Evolutionary conservation across 2,113 vertebrate species (phyloP).

Genomic region (Sitta europaea): DNA sequence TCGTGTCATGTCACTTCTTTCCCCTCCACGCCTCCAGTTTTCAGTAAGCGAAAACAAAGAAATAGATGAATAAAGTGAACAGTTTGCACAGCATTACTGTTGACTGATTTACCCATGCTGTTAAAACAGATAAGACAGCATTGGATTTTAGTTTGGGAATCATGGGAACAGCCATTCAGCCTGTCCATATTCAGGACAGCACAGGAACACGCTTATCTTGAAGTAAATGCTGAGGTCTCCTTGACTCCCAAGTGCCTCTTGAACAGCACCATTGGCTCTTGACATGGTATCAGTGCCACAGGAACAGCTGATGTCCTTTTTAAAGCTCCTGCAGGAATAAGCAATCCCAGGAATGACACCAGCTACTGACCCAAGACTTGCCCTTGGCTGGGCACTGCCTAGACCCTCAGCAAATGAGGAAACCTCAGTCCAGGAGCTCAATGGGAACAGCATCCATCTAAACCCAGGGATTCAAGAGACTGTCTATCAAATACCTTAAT

Average conservation of each 20-base stretch:
- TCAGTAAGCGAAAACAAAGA: background rate
- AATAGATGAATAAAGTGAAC: background rate
- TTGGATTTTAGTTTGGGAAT: background rate
- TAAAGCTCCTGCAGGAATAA: background rate
- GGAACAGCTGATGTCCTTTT: background rate
- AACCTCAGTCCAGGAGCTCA: background rate
- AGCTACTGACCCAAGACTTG: background rate
- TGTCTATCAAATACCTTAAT: background rate
- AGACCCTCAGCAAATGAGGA: rapidly evolving
- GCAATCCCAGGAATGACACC: background rate
- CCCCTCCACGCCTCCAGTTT: background rate
- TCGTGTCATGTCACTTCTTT: background rate
- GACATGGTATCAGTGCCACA: background rate
- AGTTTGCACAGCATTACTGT: background rate
- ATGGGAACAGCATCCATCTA: rapidly evolving
- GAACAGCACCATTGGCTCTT: background rate
- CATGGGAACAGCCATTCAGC: background rate
- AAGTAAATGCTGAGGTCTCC: background rate
- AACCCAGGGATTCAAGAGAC: background rate
- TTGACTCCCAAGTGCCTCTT: background rate
- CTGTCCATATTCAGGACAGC: background rate
- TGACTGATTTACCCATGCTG: background rate
- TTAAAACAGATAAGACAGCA: background rate
- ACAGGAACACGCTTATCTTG: background rate
- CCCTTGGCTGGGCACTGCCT: background rate